These are phyloP conservation scores for Urechis unicinctus DNA, from an alignment of 2,888 invertebrate genomes.

Conservation along the genomic window DNA sequence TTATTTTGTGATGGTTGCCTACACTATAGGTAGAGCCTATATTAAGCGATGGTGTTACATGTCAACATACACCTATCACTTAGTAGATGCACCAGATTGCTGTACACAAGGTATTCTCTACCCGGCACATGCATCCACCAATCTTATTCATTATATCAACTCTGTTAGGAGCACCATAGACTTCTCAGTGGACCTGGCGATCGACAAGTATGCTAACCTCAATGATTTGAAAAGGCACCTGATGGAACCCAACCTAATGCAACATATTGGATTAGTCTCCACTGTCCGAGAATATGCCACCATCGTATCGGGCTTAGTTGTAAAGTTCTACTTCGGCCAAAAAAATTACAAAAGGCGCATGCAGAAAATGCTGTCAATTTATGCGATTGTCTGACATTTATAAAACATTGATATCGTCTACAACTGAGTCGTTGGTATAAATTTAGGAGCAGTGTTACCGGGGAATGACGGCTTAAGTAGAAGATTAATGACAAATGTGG, in stretches of 20 bases:
- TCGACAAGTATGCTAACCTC: slow-evolving; percentile 2
- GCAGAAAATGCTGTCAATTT: too few relatives aligned
- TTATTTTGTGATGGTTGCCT: neutral
- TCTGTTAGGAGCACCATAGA: neutral
- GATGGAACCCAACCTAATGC: slow-evolving; percentile 8
- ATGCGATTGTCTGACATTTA: too few relatives aligned
- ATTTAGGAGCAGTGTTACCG: too few relatives aligned
- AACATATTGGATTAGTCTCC: slow-evolving; percentile 10
- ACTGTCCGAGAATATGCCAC: slow-evolving; percentile 3
- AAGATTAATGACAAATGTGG: too few relatives aligned
- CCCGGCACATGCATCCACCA: neutral
- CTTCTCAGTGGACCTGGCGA: slow-evolving; percentile 7
- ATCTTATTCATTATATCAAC: neutral
- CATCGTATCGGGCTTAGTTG: too few relatives aligned
- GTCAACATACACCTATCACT: slow-evolving; percentile 1
- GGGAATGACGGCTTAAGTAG: too few relatives aligned
- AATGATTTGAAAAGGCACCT: slow-evolving; percentile 1
- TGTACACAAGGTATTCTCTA: slow-evolving; percentile 10
- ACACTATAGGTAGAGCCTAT: slow-evolving; percentile 5
- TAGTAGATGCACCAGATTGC: slow-evolving; percentile 7
- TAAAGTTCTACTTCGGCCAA: too few relatives aligned
- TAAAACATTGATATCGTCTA: too few relatives aligned
- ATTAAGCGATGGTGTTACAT: slow-evolving; percentile 1
- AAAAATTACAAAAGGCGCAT: too few relatives aligned
- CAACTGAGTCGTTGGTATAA: too few relatives aligned